Evolutionary conservation across 2,797 vertebrate genomes (phyloP), one percentile per base, ranked within the genome.

Genomic region (Parambassis ranga): DNA sequence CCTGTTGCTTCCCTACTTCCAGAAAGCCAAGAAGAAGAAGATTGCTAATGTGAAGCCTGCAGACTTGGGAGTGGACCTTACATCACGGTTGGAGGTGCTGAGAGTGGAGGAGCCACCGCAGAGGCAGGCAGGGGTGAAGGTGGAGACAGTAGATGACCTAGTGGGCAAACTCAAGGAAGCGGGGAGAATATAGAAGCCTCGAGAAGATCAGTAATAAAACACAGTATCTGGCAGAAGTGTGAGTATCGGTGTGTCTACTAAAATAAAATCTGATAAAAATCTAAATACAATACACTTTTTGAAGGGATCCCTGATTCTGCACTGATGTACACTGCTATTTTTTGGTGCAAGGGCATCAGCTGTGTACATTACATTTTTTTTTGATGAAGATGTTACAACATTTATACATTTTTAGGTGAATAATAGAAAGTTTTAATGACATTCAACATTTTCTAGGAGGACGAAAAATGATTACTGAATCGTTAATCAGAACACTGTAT

Each of bases 21-120:
- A 97, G 96, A 97, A 97, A 96, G 96, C 96, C 7, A 97, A 97
- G 87, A 97, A 97, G 84, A 97, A 97, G 90, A 95, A 95, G 86
- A 94, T 97, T 0, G 90, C 91, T 1, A 92, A 84, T 3, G 2
- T 96, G 72, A 96, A 94, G 72, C 85, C 94, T 0, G 86, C 85
- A 10, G 95, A 96, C 52, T 86, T 97, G 16, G 95, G 95, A 0
- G 93, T 97, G 77, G 94, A 96, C 19, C 41, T 94, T 26, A 83
- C 90, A 2, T 92, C 95, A 1, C 91, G 89, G 38, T 2, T 97
- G 69, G 90, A 93, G 38, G 89, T 94, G 47, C 4, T 96, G 37
- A 91, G 89, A 0, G 94, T 97, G 82, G 94, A 97, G 0, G 96
- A 97, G 49, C 96, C 95, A 0, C 89, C 95, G 0, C 92, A 94